These are phyloP conservation scores for Cardiocondyla obscurior DNA, from an alignment of 1,140 invertebrate species.

Conservation along the genomic window DNA sequence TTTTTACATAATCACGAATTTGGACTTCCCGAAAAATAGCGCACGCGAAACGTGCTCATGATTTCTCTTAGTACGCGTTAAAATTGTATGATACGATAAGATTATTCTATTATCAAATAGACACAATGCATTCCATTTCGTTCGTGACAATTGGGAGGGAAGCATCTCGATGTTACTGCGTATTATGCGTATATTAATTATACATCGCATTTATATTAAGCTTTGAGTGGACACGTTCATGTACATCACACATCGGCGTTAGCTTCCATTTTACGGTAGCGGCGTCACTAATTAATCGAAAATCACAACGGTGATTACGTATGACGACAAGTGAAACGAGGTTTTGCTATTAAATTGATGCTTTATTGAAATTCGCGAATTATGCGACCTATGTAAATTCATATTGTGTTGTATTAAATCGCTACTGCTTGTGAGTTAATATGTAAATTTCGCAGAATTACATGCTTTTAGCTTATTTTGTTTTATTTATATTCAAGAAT, in stretches of 20 bases:
- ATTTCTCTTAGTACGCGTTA: too few species aligned
- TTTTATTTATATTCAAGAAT: conserved; percentile 40
- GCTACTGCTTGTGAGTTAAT: conserved; percentile 47
- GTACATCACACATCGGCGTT: not conserved
- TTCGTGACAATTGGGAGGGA: not conserved
- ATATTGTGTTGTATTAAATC: conserved; percentile 54
- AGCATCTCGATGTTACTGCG: conserved; percentile 22
- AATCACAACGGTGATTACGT: conserved; percentile 52
- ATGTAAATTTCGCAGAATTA: conserved; percentile 43
- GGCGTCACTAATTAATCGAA: conserved; percentile 54
- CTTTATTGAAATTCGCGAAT: conserved; percentile 56
- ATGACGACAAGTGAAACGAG: conserved; percentile 48
- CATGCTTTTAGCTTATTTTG: conserved; percentile 28
- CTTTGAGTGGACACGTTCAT: conserved; percentile 25
- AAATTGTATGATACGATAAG: too few species aligned
- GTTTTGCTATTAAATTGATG: conserved; percentile 52
- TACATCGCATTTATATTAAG: conserved; percentile 57
- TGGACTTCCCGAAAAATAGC: too few species aligned
- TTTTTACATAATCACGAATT: too few species aligned
- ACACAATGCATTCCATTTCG: conserved; percentile 14
- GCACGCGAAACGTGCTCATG: too few species aligned
- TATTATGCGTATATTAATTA: conserved; percentile 53
- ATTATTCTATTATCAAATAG: conserved; percentile 18
- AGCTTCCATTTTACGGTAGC: conserved; percentile 39
- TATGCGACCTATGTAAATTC: conserved; percentile 54